Base-by-base conservation (phyloP, 2,113 vertebrate genomes). In the Camarhynchus parvulus region DNA sequence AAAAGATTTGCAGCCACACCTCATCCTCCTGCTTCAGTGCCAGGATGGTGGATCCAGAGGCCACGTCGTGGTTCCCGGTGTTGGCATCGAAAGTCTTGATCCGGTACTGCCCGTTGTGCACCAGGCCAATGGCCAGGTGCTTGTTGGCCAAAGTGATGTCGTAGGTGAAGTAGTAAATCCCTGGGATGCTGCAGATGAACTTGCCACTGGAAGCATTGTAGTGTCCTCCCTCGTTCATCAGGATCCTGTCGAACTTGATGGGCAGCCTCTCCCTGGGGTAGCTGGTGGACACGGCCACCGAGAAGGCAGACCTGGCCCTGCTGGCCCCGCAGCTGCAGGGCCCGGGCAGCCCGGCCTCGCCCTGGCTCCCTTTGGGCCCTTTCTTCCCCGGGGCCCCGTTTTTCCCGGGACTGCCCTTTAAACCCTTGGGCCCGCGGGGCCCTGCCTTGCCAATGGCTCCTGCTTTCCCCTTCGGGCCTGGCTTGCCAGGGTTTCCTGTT, bases 1-100 rank as follows among this genome's bases (percentile, higher is more conserved):
- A 99, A 91, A 99, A 99, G 97, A 99, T 99, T 97, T 99, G 99
- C 83, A 99, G 98, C 99, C 99, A 99, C 23, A 99, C 99, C 89
- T 99, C 99, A 39, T 99, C 99, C 0, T 97, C 97, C 70, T 95
- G 94, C 92, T 98, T 98, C 86, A 99, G 97, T 3, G 98, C 98
- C 92, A 99, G 98, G 77, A 99, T 98, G 52, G 99, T 99, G 12
- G 99, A 99, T 11, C 99, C 99, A 0, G 99, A 99, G 3, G 99
- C 99, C 87, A 99, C 98, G 0, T 99, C 99, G 0, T 99, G 98
- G 97, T 99, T 99, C 14, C 99, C 99, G 0, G 99, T 99, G 95
- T 99, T 99, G 87, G 98, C 99, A 9, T 99, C 99, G 27, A 99
- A 99, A 9, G 99, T 99, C 96, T 98, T 99, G 97, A 99, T 99